Conservation (phyloP, 2,113 vertebrate genomes). For the Carassius gibelio region DNA sequence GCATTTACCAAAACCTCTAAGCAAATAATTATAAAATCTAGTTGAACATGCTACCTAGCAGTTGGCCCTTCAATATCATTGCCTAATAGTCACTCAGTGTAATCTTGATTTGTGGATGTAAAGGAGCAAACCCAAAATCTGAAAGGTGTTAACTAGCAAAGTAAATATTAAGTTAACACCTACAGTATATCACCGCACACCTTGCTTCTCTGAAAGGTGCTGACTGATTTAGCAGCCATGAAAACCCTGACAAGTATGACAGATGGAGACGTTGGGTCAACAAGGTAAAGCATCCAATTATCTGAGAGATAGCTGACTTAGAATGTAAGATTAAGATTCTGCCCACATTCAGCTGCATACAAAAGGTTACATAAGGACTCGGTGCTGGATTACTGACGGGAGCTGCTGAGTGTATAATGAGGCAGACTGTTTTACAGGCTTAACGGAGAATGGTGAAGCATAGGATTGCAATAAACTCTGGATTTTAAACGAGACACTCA, state of each 20-base stretch:
- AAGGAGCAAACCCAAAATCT: background rate
- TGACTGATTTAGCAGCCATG: slow-evolving; percentile 39
- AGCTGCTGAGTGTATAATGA: slow-evolving; percentile 3
- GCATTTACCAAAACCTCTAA: background rate
- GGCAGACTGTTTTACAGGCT: background rate
- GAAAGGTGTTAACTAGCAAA: too few species aligned
- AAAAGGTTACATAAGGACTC: slow-evolving; percentile 31
- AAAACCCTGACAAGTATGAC: slow-evolving; percentile 24
- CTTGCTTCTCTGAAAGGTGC: background rate
- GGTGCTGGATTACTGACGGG: background rate
- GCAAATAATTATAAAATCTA: background rate
- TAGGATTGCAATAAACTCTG: background rate
- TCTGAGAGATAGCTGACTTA: background rate
- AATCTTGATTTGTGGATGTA: background rate
- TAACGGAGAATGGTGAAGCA: background rate
- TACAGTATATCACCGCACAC: background rate
- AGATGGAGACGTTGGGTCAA: background rate
- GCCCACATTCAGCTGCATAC: slow-evolving; percentile 14
- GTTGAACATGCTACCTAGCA: background rate
- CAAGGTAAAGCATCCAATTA: slow-evolving; percentile 6
- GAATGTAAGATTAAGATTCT: slow-evolving; percentile 30
- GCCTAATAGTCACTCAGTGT: background rate
- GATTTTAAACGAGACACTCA: background rate
- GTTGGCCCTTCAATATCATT: background rate
- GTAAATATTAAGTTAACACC: too few species aligned